phyloP scores from a whole-genome alignment of 2,797 vertebrate genomes.

The Pygocentrus nattereri region DNA sequence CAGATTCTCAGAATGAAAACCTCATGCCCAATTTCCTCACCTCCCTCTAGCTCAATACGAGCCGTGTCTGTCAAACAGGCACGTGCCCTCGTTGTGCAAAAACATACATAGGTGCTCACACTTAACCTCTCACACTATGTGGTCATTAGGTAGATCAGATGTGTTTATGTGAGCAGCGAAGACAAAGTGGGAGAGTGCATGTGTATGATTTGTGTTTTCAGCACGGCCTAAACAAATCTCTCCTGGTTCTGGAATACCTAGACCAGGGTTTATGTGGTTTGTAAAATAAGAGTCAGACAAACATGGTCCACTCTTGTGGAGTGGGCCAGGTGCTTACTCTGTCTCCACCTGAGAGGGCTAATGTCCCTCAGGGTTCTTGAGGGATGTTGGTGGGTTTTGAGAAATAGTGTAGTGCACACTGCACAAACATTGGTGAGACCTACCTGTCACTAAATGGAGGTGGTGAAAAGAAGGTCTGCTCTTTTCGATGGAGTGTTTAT shows the following conservation, averaged over 20 bases:
- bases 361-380: constrained; percentile 14
- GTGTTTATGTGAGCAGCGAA: constrained; percentile 40
- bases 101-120: constrained; percentile 31
- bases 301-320: constrained; percentile 23
- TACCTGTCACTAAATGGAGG: constrained; percentile 37
- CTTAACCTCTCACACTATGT: constrained; percentile 33
- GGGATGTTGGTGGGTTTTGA: constrained; percentile 42
- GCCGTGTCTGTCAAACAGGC: constrained; percentile 47
- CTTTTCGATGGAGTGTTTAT: constrained; percentile 35
- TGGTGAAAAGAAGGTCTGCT: constrained; percentile 41
- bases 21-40: constrained; percentile 59
- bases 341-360: constrained; percentile 29
- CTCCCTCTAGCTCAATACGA: constrained; percentile 37
- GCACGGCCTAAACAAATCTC: constrained; percentile 3
- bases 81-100: constrained; percentile 24
- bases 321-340: constrained; percentile 11
- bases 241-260: constrained; percentile 24
- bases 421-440: constrained; percentile 36
- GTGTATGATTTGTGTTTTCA: constrained; percentile 4
- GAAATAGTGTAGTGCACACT: constrained; percentile 17
- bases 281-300: not conserved
- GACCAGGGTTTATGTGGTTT: constrained; percentile 34
- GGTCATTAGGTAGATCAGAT: constrained; percentile 21
- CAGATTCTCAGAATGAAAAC: constrained; percentile 65
- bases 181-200: constrained; percentile 31